phyloP scores from a whole-genome alignment of 2,888 invertebrate genomes.

The Cataglyphis albicans region DNA sequence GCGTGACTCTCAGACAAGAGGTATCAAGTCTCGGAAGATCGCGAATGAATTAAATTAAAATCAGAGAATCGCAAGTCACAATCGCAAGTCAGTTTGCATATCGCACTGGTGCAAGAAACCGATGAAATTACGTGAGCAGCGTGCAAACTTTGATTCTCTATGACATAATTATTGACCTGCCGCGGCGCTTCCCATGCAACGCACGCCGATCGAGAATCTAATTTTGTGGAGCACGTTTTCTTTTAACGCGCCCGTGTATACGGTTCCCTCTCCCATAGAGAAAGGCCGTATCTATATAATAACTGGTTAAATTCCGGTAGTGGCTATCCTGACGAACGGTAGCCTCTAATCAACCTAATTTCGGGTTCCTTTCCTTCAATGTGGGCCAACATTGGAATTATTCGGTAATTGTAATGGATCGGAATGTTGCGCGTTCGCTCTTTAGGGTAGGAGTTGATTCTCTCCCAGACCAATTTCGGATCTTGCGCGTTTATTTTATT shows the following conservation, averaged over 20 bases:
- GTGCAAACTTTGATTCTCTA: constrained; percentile 45
- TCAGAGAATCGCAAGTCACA: neutral
- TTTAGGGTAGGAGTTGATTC: constrained; percentile 62
- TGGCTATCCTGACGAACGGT: constrained; percentile 85
- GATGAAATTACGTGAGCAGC: constrained; percentile 57
- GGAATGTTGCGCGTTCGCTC: constrained; percentile 82
- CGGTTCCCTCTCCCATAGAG: constrained; percentile 37
- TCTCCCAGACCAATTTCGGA: constrained; percentile 55
- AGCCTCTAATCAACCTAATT: constrained; percentile 86
- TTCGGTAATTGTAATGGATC: constrained; percentile 85
- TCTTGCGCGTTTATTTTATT: constrained; percentile 52
- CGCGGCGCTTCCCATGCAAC: constrained; percentile 41
- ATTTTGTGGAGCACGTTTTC: constrained; percentile 74
- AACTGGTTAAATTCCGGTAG: constrained; percentile 86
- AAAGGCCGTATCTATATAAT: constrained; percentile 82
- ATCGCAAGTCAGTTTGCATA: neutral
- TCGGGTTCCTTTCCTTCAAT: constrained; percentile 82
- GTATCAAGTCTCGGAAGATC: neutral
- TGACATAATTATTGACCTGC: constrained; percentile 55
- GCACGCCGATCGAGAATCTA: constrained; percentile 71
- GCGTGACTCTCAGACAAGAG: neutral
- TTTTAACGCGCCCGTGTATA: constrained; percentile 64
- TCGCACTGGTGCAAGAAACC: constrained; percentile 13
- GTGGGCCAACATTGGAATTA: constrained; percentile 84
- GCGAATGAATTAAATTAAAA: constrained; percentile 6